Evolutionary conservation across 2,888 invertebrate species (phyloP), one percentile per base, ranked within the genome.

Genomic region (Megalurothrips usitatus): DNA sequence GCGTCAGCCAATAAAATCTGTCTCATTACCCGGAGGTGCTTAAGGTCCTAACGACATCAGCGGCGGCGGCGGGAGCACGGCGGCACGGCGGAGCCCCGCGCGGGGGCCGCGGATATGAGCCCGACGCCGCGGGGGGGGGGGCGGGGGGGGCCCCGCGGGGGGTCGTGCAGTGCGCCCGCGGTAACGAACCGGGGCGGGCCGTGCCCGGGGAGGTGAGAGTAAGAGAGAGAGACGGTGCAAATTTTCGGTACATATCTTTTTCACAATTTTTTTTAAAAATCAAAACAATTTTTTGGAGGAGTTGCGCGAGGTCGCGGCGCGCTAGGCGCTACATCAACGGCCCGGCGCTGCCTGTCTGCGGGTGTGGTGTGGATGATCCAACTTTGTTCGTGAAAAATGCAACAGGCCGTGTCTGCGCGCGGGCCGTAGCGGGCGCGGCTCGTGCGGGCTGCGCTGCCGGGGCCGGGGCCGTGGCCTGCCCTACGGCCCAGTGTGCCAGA

Each of bases 21-120:
- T 75, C 68, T 75, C 68, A 75, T 75, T 75, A 75, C 68, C 68
- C 68, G 26, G 68, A 75, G 68, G 68, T 75, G 68, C 68, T 75
- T 75, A 75, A 75, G 68, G 23, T 75, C 68, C 68, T 75, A 75
- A 75, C 68, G 68, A 75, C 68, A 75, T 75, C 23, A 75, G 68
- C 68, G 68, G 12, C 12, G 68, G 23, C 26, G 10, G 68, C 26
- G 68, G 2, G n/a, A 9, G 63, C 63, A n/a, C 68, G 52, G 52
- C 52, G 52, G 52, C 11, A 52, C 52, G 52, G 52, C 14, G 52
- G 8, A 17, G n/a, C n/a, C n/a, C n/a, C n/a, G n/a, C n/a, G n/a
- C n/a, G n/a, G n/a, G n/a, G n/a, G n/a, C n/a, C n/a, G n/a, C n/a
- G n/a, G n/a, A n/a, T n/a, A n/a, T n/a, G n/a, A n/a, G n/a, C n/a